Evolutionary conservation across 1,140 invertebrate genomes (phyloP).

Genomic region (Agrypnia vestita): DNA sequence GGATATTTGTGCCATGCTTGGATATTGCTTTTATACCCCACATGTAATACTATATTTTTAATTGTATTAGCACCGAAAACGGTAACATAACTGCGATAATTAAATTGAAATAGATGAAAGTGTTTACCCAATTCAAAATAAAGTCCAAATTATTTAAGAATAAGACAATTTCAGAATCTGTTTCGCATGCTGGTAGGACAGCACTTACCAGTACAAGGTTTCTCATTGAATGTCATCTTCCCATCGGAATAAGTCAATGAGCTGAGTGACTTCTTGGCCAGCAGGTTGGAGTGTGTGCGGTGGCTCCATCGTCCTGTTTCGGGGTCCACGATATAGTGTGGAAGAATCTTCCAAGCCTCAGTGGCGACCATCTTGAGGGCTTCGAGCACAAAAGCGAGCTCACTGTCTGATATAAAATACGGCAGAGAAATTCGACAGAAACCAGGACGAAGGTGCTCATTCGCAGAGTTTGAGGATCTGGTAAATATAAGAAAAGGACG

Average conservation of each 20-base stretch:
- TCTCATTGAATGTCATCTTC: conserved; percentile 81
- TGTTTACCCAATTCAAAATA: too few species aligned
- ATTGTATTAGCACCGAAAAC: too few species aligned
- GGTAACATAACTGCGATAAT: too few species aligned
- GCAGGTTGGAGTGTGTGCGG: conserved; percentile 83
- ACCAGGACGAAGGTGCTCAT: conserved; percentile 88
- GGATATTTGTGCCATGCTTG: too few species aligned
- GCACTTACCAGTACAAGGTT: conserved; percentile 75
- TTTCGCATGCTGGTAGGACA: background rate
- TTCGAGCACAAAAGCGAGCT: conserved; percentile 87
- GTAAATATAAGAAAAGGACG: background rate
- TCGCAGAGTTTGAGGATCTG: conserved; percentile 15
- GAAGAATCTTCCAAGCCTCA: conserved; percentile 91
- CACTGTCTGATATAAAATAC: conserved; percentile 87
- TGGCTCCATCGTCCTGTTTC: conserved; percentile 94
- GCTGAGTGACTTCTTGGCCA: conserved; percentile 87
- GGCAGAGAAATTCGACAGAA: conserved; percentile 90
- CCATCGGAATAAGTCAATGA: conserved; percentile 85
- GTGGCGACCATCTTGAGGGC: conserved; percentile 91
- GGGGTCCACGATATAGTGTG: conserved; percentile 88
- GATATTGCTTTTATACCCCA: too few species aligned
- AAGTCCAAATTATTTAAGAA: too few species aligned
- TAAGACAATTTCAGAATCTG: too few species aligned
- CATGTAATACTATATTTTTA: too few species aligned
- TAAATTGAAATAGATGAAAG: too few species aligned